Conservation (phyloP, 2,113 vertebrate genomes). For the Centropus unirufus region DNA sequence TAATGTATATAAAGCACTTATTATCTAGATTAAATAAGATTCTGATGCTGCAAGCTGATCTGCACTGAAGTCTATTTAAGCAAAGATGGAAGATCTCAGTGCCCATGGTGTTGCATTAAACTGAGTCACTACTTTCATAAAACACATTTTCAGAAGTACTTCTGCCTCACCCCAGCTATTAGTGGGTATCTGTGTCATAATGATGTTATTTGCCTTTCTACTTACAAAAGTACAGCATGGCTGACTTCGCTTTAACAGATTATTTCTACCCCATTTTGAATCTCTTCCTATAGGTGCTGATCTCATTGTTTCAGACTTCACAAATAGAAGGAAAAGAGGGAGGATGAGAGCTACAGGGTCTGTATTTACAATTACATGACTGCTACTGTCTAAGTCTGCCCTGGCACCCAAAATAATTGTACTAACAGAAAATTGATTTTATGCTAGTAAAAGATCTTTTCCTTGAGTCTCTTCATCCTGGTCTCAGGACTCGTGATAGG, state of each 20-base stretch:
- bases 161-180: background rate
- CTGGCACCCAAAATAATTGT: background rate
- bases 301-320: background rate
- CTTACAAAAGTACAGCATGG: background rate
- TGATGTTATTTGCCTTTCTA: background rate
- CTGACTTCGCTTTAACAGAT: background rate
- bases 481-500: background rate
- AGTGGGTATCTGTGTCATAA: background rate
- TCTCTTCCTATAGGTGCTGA: fast-evolving
- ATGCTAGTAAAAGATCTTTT: background rate
- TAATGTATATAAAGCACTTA: background rate
- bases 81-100: background rate
- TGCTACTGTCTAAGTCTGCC: background rate
- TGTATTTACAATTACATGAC: background rate
- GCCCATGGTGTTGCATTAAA: background rate
- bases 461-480: background rate
- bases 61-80: background rate
- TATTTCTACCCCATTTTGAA: background rate
- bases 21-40: background rate
- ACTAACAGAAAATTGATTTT: background rate
- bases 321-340: background rate
- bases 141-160: background rate
- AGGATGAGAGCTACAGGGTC: background rate
- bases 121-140: background rate
- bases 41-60: background rate